Evolutionary conservation across 2,113 vertebrate genomes (phyloP), one percentile per base, ranked within the genome.

Genomic region (Rhynchopsitta pachyrhyncha): DNA sequence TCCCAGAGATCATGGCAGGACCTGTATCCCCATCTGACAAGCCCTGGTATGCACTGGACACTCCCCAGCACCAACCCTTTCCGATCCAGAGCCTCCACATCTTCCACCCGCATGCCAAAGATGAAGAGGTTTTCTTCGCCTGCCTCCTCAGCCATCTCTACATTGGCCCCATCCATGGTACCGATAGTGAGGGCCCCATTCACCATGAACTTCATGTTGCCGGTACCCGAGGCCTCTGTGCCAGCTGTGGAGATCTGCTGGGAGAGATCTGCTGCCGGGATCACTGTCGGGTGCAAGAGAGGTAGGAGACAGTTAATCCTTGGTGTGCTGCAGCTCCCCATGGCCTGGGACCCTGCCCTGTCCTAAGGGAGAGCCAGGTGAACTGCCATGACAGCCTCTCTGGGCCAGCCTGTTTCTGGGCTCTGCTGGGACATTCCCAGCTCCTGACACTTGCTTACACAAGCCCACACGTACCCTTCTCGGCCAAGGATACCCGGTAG

Each of bases 201-300:
- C 96, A 99, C 94, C 99, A 99, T 99, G 95, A 99, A 99, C 96
- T 99, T 99, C 99, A 99, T 99, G 97, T 99, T 99, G 63, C 99
- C 99, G 0, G 98, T 99, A 41, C 99, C 99, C 0, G 99, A 99
- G 52, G 99, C 99, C 92, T 99, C 99, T 0, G 99, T 99, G 73
- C 99, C 99, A 0, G 98, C 99, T 0, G 98, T 99, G 95, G 99
- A 99, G 97, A 99, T 99, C 98, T 99, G 99, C 98, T 99, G 98
- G 2, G 99, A 99, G 37, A 99, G 97, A 96, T 99, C 99, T 0
- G 98, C 97, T 1, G 99, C 98, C 0, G 99, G 99, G 90, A 99
- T 98, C 96, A 99, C 99, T 99, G 97, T 3, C 28, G 2, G 14
- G 35, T 52, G 24, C 49, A 73, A 88, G 86, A 93, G 82, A 92